phyloP scores from a whole-genome alignment of 2,888 invertebrate species.

The Pterobdella sp. region DNA sequence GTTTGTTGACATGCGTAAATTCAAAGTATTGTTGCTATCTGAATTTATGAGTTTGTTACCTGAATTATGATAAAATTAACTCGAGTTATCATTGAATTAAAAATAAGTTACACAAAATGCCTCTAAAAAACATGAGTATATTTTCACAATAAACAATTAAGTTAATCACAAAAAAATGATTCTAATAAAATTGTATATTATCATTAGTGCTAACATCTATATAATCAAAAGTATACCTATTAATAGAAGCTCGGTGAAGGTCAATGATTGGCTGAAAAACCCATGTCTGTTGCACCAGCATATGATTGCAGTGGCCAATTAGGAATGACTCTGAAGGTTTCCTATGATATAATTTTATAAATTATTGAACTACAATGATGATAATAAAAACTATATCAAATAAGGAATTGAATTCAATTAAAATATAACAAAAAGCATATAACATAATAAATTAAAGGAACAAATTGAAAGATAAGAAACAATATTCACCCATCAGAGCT shows the following conservation, averaged over 20 bases:
- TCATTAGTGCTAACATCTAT: too few relatives aligned
- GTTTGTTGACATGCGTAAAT: too few relatives aligned
- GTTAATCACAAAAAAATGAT: neutral
- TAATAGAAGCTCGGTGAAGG: neutral
- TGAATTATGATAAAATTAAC: neutral
- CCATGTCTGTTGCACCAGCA: neutral
- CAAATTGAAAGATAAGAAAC: neutral
- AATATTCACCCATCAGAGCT: too few relatives aligned
- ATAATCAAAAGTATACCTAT: neutral
- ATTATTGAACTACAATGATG: too few relatives aligned
- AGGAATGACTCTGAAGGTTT: neutral
- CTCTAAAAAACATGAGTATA: too few relatives aligned
- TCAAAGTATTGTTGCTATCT: too few relatives aligned
- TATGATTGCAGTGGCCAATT: constrained; percentile 3
- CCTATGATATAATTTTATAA: too few relatives aligned
- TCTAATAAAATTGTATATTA: neutral
- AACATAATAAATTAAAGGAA: neutral
- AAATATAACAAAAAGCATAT: neutral
- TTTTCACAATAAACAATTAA: neutral
- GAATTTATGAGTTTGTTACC: too few relatives aligned
- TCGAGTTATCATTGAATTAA: neutral
- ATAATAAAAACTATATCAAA: too few relatives aligned
- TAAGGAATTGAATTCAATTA: too few relatives aligned
- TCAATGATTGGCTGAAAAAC: neutral
- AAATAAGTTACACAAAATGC: too few relatives aligned